Percentiles rank a stretch among this genome's conserved stretches.
Conservation (phyloP, 1,140 invertebrate species). For the Tetragonula clypearis region DNA sequence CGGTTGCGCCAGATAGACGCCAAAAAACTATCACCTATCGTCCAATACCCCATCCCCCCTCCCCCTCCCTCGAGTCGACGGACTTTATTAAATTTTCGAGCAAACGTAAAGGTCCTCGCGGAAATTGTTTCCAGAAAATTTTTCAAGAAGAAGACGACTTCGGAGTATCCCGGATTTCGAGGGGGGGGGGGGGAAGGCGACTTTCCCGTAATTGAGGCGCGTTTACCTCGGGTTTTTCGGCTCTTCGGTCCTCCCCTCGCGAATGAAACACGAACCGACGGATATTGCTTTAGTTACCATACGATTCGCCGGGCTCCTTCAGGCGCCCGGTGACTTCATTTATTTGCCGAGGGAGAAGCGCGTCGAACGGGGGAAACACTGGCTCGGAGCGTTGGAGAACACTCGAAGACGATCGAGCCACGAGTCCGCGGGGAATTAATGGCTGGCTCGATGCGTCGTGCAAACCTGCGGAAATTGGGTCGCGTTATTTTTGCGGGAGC, state of each 20-base stretch:
- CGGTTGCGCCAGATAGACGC: not conserved
- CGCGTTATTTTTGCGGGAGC: constrained; percentile 20
- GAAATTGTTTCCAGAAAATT: too few species aligned
- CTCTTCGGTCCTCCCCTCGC: not conserved
- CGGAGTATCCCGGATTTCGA: too few species aligned
- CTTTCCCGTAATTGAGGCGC: too few species aligned
- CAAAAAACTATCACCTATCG: not conserved
- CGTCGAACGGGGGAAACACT: not conserved
- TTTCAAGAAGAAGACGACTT: too few species aligned
- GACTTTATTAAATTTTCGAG: not conserved
- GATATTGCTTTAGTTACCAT: constrained; percentile 73
- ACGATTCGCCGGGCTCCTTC: constrained; percentile 36
- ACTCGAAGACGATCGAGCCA: not conserved
- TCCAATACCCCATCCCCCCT: too few species aligned
- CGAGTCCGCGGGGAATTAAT: not conserved
- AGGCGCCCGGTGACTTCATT: constrained; percentile 24
- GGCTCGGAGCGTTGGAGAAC: not conserved
- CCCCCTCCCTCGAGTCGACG: not conserved
- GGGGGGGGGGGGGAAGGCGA: too few species aligned
- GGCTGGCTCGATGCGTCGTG: not conserved
- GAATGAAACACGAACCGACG: constrained; percentile 46
- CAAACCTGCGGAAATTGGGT: constrained; percentile 25
- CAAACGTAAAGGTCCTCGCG: too few species aligned
- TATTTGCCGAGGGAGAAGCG: constrained; percentile 25
- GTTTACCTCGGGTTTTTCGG: not conserved